Base-by-base conservation (phyloP, 2,888 invertebrate genomes). In the Galeruca laticollis region DNA sequence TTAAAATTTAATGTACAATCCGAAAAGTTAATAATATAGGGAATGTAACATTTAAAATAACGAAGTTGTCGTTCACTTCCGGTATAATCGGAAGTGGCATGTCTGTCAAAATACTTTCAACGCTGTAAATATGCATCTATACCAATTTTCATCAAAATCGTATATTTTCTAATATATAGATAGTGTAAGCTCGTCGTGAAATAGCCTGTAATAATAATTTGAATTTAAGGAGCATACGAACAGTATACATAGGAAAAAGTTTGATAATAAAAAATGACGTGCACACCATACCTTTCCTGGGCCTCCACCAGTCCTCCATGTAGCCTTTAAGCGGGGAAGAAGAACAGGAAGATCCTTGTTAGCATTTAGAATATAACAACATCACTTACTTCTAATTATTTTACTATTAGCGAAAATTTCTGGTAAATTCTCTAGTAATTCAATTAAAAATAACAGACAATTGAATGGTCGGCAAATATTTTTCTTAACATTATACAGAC, bases 251-350 rank as follows among this genome's bases (percentile, higher is more conserved):
- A 15, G 15, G 10, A 47, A 47, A 47, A 47, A 18, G 0, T 47
- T 47, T 47, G 10, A 18, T 15, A 8, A 15, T 47, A 47, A 47
- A 18, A 47, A 47, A 47, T 47, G 2, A 21, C 77, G 76, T 78
- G 79, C 72, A 71, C 76, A 80, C 81, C 78, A 76, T 85, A 96
- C 96, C 96, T 96, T 96, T 96, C 87, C 96, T 92, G 87, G 96
- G 96, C 90, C 95, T 93, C 95, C 95, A 96, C 96, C 96, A 96
- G 90, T 96, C 95, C 93, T 96, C 96, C 94, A 94, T 95, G 93
- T 95, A 96, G 92, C 95, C 95, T 96, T 94, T 93, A 93, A 94
- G 93, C 88, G 92, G 92, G 89, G 94, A 93, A 90, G 95, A 94
- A 87, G 88, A 88, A 86, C 88, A 87, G 88, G 89, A 89, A 88